A percentile compares a stretch with the other conserved stretches of the same genome.
These are phyloP conservation scores for Otolemur garnettii DNA, from an alignment of 2,113 vertebrate genomes.

Conservation along the genomic window DNA sequence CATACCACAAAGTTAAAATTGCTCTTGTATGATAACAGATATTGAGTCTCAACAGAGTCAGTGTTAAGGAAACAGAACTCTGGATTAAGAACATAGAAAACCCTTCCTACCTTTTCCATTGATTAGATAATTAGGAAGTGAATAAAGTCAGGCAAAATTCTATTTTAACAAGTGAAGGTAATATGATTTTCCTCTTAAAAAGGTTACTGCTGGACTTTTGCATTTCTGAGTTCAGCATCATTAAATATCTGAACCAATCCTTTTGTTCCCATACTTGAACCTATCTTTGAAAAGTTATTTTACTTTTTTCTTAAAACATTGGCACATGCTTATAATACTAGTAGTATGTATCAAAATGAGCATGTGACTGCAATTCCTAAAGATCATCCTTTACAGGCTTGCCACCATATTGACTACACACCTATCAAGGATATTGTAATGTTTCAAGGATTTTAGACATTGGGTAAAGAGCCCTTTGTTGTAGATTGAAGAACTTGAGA, in stretches of 20 bases:
- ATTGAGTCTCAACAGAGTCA: not conserved
- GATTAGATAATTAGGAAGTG: conserved; percentile 36
- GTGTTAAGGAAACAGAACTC: conserved; percentile 37
- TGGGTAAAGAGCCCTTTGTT: not conserved
- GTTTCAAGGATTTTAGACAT: not conserved
- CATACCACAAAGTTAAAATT: conserved; percentile 37
- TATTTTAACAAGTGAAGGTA: conserved; percentile 16
- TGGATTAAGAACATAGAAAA: not conserved
- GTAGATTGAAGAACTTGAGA: conserved; percentile 1
- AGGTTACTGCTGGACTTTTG: conserved; percentile 17
- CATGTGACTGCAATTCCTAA: conserved; percentile 13
- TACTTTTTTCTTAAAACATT: conserved; percentile 24
- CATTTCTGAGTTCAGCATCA: not conserved
- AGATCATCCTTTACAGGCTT: not conserved
- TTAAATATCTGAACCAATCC: not conserved
- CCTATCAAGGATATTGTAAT: not conserved
- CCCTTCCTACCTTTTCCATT: not conserved
- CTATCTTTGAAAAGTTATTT: conserved; percentile 35
- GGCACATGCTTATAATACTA: not conserved
- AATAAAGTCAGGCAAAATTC: conserved; percentile 8
- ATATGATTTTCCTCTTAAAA: conserved; percentile 27
- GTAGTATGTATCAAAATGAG: not conserved
- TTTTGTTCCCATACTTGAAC: not conserved
- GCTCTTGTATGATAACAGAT: not conserved
- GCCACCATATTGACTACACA: not conserved